Evolutionary conservation across 2,113 vertebrate genomes (phyloP), one percentile per base, ranked within the genome.

Genomic region (Protobothrops flavoviridis): DNA sequence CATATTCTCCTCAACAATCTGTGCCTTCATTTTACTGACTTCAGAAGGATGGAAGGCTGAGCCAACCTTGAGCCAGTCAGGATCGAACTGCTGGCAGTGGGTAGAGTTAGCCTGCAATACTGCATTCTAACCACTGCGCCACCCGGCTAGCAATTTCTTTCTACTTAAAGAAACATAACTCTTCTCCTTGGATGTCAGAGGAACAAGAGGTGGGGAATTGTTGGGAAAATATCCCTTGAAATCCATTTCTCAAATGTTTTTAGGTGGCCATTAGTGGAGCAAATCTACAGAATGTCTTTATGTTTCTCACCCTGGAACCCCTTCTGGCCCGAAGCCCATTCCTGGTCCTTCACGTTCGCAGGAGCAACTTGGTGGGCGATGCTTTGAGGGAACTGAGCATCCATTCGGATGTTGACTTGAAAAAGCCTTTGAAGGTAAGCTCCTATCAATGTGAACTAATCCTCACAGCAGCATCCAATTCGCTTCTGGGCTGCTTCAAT

Each of bases 251-350:
- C 5, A 95, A 45, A 94, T 92, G 26, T 53, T 0, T 96, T 94
- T 92, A 99, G 99, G 99, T 99, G 96, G 99, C 99, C 2, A 98
- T 99, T 93, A 99, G 99, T 2, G 99, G 99, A 92, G 99, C 99
- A 93, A 99, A 99, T 96, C 96, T 99, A 92, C 99, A 99, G 97
- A 99, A 99, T 29, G 98, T 99, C 94, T 99, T 99, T 94, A 99
- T 99, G 99, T 98, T 99, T 97, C 98, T 99, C 94, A 99, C 99
- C 3, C 95, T 99, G 98, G 99, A 99, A 95, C 99, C 99, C 94
- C 98, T 99, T 96, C 98, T 99, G 94, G 98, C 98, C 91, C 98
- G 98, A 96, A 99, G 99, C 97, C 99, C 99, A 88, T 99, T 99
- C 96, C 96, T 99, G 94, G 98, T 99, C 93, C 98, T 99, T 92